These are phyloP conservation scores for Sinonovacula constricta DNA, from an alignment of 1,140 invertebrate species.

Conservation along the genomic window DNA sequence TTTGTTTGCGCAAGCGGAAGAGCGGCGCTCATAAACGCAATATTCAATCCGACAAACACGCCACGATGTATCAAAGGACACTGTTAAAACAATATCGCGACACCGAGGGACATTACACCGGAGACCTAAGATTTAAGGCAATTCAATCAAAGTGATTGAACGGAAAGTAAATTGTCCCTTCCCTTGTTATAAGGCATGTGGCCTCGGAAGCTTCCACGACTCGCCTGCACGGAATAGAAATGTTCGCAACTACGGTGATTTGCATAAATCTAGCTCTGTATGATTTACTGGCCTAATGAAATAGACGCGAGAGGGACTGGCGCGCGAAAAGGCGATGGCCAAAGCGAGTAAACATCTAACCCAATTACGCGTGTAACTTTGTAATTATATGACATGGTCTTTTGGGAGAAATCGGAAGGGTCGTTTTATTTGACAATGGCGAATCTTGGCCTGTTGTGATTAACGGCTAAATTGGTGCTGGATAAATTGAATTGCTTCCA, in stretches of 20 bases:
- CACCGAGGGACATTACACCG: no score
- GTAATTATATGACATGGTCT: constrained; percentile 52
- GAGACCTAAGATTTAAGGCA: no score
- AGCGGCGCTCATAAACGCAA: no score
- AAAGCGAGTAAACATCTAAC: constrained; percentile 49
- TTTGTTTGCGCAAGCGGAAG: no score
- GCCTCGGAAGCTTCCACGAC: no score
- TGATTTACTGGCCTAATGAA: constrained; percentile 37
- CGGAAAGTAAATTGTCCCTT: constrained; percentile 50
- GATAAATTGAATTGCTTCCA: constrained; percentile 49
- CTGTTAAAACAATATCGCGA: no score
- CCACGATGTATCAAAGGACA: no score
- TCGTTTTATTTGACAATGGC: constrained; percentile 49
- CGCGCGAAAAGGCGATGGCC: background rate
- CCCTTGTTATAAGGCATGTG: no score
- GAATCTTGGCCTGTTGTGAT: constrained; percentile 20
- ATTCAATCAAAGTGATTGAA: constrained; percentile 53
- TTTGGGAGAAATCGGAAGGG: constrained; percentile 43
- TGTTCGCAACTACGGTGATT: constrained; percentile 34
- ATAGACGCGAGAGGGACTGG: constrained; percentile 7
- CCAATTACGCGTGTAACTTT: constrained; percentile 43
- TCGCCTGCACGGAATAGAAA: constrained; percentile 47
- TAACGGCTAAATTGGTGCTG: constrained; percentile 23
- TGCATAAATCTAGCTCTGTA: constrained; percentile 48
- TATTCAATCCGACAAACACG: no score